Percentiles rank a stretch among this genome's conserved stretches.
phyloP scores from a whole-genome alignment of 2,888 invertebrate genomes.

The Tholera decimalis region DNA sequence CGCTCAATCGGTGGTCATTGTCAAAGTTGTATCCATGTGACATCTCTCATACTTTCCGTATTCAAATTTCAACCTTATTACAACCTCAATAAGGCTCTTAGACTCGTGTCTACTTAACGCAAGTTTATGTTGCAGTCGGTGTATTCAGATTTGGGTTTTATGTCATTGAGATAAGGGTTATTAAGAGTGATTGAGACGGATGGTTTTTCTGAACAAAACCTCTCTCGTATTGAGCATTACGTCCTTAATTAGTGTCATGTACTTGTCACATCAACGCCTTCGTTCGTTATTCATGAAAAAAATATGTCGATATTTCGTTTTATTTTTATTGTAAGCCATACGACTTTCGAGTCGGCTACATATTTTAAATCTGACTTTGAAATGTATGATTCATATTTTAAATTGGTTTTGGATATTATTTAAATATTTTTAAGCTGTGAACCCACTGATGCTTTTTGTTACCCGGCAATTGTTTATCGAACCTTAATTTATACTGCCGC shows the following conservation, averaged over 20 bases:
- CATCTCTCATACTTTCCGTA: slow-evolving; percentile 68
- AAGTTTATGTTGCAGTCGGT: slow-evolving; percentile 29
- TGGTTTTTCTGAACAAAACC: slow-evolving; percentile 57
- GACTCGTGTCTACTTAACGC: slow-evolving; percentile 18
- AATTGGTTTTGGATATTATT: slow-evolving; percentile 52
- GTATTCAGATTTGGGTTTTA: slow-evolving; percentile 61
- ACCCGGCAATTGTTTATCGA: neutral
- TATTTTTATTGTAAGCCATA: slow-evolving; percentile 46
- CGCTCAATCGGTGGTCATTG: slow-evolving; percentile 84
- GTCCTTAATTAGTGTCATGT: slow-evolving; percentile 81
- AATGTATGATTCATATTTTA: slow-evolving; percentile 55
- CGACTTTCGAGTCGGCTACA: slow-evolving; percentile 33
- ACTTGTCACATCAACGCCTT: slow-evolving; percentile 78
- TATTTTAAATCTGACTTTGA: slow-evolving; percentile 56
- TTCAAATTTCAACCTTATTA: slow-evolving; percentile 66
- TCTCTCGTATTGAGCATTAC: slow-evolving; percentile 63
- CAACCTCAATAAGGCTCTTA: slow-evolving; percentile 35
- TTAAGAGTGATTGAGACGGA: slow-evolving; percentile 40
- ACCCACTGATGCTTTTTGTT: neutral
- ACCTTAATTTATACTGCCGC: too few species aligned
- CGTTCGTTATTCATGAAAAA: slow-evolving; percentile 65
- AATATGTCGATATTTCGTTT: slow-evolving; percentile 48
- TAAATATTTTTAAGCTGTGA: slow-evolving; percentile 31
- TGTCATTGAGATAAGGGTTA: slow-evolving; percentile 44
- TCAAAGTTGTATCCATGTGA: slow-evolving; percentile 77